Evolutionary conservation across 2,888 invertebrate genomes (phyloP).

Genomic region (Diploptera punctata): DNA sequence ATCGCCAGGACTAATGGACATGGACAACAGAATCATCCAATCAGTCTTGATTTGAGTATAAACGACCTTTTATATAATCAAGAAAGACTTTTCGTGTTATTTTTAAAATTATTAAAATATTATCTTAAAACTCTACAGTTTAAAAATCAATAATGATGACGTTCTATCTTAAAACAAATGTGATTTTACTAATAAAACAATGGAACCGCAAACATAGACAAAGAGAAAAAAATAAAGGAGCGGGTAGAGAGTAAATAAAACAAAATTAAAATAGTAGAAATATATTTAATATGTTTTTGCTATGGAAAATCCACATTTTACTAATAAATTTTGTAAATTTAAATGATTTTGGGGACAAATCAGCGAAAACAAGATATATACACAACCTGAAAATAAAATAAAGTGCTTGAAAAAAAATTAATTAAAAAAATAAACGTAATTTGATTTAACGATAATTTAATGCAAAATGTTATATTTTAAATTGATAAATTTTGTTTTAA

Average conservation of each 20-base stretch:
- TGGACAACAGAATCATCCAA: constrained; percentile 33
- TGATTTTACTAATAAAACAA: constrained; percentile 32
- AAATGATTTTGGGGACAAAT: too few relatives aligned
- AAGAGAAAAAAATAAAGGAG: constrained; percentile 54
- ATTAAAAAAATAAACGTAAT: too few relatives aligned
- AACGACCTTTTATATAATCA: constrained; percentile 43
- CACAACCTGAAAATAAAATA: background rate
- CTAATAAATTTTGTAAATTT: too few relatives aligned
- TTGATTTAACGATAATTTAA: too few relatives aligned
- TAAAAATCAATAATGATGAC: too few relatives aligned
- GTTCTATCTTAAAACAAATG: too few relatives aligned
- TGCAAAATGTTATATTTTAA: too few relatives aligned
- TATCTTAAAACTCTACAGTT: too few relatives aligned
- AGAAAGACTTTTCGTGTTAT: background rate
- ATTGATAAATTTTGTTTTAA: too few relatives aligned
- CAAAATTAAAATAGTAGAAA: background rate
- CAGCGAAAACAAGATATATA: background rate
- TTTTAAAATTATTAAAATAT: too few relatives aligned
- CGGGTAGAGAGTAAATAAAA: constrained; percentile 60
- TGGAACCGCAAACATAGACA: constrained; percentile 49
- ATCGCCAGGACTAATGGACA: constrained; percentile 85
- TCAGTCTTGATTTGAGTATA: constrained; percentile 43
- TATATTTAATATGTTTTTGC: constrained; percentile 9
- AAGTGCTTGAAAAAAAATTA: background rate
- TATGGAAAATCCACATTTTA: background rate